A percentile compares a stretch with the other conserved stretches of the same genome.
Conservation (phyloP, 2,888 invertebrate species). For the Vanessa cardui region DNA sequence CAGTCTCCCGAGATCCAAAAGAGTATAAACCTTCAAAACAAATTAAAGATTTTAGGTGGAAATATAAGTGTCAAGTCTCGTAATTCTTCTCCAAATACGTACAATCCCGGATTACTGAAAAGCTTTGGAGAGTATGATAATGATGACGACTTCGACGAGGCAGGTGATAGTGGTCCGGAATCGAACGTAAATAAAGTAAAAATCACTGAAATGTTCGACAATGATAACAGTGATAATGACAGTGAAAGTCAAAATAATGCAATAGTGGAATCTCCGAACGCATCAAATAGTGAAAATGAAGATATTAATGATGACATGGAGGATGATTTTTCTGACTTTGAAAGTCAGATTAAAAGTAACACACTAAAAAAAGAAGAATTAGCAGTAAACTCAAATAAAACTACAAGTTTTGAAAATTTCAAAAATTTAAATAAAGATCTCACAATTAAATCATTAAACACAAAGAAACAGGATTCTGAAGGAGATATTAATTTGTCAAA, state of each 20-base stretch:
- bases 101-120: conserved; percentile 39
- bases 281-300: conserved; percentile 55
- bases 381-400: conserved; percentile 35
- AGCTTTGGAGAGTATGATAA: conserved; percentile 39
- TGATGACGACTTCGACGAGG: conserved; percentile 36
- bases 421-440: conserved; percentile 62
- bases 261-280: conserved; percentile 59
- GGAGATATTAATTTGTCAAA: conserved; percentile 17
- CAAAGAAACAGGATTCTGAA: conserved; percentile 37
- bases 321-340: conserved; percentile 52
- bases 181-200: conserved; percentile 52
- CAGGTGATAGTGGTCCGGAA: conserved; percentile 51
- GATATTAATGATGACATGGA: conserved; percentile 45
- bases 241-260: conserved; percentile 47
- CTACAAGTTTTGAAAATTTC: conserved; percentile 50
- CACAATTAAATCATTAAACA: conserved; percentile 48
- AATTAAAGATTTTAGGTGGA: conserved; percentile 63
- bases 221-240: conserved; percentile 52
- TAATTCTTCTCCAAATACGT: conserved; percentile 52
- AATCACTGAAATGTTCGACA: conserved; percentile 61
- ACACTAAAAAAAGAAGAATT: conserved; percentile 46
- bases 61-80: conserved; percentile 67
- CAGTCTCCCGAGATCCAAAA: conserved; percentile 43
- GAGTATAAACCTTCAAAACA: conserved; percentile 55
- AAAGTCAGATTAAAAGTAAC: conserved; percentile 49